Percentiles rank a stretch among this genome's conserved stretches.
These are phyloP conservation scores for Oscheius onirici DNA, from an alignment of 2,888 invertebrate genomes.

Conservation along the genomic window DNA sequence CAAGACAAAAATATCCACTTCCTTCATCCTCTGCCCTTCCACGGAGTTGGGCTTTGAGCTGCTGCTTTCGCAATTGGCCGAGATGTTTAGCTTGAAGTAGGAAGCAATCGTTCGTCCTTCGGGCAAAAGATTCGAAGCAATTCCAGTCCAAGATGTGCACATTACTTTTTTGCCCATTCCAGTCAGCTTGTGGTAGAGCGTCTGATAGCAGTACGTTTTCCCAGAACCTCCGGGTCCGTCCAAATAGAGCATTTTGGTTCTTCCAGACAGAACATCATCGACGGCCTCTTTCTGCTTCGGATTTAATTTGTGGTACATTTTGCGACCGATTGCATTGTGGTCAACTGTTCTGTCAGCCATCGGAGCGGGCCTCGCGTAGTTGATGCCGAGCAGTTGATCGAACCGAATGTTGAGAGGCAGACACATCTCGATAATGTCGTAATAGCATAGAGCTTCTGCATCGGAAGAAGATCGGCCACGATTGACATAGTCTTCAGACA, in stretches of 20 bases:
- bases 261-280: not conserved
- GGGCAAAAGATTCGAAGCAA: slow-evolving; percentile 37
- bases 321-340: not conserved
- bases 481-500: too few species aligned
- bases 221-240: slow-evolving; percentile 39
- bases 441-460: slow-evolving; percentile 26
- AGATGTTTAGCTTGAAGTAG: slow-evolving; percentile 25
- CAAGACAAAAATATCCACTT: slow-evolving; percentile 9
- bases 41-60: not conserved
- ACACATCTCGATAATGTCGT: slow-evolving; percentile 11
- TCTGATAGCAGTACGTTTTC: slow-evolving; percentile 34
- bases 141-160: slow-evolving; percentile 37
- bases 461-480: too few species aligned
- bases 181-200: slow-evolving; percentile 17
- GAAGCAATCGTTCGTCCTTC: slow-evolving; percentile 36
- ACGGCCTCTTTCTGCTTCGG: not conserved
- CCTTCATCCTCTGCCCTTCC: slow-evolving; percentile 1
- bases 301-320: not conserved
- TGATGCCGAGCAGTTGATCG: not conserved
- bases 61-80: slow-evolving; percentile 7
- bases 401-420: not conserved
- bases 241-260: slow-evolving; percentile 16
- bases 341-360: not conserved
- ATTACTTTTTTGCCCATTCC: slow-evolving; percentile 12
- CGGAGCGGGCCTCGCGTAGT: not conserved